Evolutionary conservation across 2,888 invertebrate species (phyloP).

Genomic region (Automeris io): DNA sequence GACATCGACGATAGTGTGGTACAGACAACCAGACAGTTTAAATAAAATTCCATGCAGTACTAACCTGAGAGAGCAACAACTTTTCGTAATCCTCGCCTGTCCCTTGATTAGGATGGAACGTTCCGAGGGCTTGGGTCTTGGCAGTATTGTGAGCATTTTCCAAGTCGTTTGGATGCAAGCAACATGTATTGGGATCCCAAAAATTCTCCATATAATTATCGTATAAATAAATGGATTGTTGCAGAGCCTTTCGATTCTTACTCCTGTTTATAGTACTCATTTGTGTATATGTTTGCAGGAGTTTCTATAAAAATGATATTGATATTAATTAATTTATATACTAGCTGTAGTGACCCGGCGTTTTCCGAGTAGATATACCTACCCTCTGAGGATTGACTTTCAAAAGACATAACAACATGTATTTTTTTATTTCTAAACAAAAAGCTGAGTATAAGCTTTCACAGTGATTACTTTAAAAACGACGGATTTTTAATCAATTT

Average conservation of each 20-base stretch:
- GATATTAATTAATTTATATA: too few relatives aligned
- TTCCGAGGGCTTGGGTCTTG: background rate
- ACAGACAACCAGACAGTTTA: too few relatives aligned
- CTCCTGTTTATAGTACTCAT: constrained; percentile 7
- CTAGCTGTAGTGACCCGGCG: too few relatives aligned
- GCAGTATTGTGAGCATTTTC: background rate
- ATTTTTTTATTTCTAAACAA: too few relatives aligned
- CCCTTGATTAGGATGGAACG: constrained; percentile 1
- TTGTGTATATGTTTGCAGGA: background rate
- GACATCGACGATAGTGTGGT: too few relatives aligned
- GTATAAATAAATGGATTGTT: constrained; percentile 4
- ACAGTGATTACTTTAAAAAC: too few relatives aligned
- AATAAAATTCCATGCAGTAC: background rate
- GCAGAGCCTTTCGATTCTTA: constrained; percentile 5
- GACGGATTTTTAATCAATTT: too few relatives aligned
- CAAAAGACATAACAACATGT: too few relatives aligned
- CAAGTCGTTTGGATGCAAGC: constrained; percentile 6
- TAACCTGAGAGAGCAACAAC: constrained; percentile 1
- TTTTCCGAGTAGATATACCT: too few relatives aligned
- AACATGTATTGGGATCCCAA: constrained; percentile 5
- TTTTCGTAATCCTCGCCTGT: constrained; percentile 3
- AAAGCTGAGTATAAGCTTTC: too few relatives aligned
- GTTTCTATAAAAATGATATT: constrained; percentile 6
- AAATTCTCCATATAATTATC: constrained; percentile 4
- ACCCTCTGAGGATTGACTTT: too few relatives aligned